phyloP scores from a whole-genome alignment of 1,140 invertebrate species.

The Dinothrombium tinctorium region DNA sequence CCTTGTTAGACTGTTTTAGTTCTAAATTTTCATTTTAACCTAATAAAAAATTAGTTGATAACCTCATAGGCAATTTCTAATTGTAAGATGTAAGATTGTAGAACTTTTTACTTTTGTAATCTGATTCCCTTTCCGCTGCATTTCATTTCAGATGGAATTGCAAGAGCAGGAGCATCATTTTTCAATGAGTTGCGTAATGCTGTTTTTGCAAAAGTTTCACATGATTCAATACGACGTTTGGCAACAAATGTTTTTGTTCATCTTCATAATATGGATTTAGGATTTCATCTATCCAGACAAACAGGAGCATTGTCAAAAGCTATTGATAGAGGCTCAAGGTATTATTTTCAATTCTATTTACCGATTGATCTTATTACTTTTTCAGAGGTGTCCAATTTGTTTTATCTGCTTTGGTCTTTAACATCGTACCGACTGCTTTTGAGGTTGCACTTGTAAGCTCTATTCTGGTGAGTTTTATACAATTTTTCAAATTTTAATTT shows the following conservation, averaged over 20 bases:
- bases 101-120: no score
- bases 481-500: not conserved
- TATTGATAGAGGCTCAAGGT: slow-evolving; percentile 32
- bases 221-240: slow-evolving; percentile 80
- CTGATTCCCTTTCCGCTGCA: no score
- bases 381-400: slow-evolving; percentile 92
- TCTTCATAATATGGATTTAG: slow-evolving; percentile 77
- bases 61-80: no score
- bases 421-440: slow-evolving; percentile 84
- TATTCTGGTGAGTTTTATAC: slow-evolving; percentile 41
- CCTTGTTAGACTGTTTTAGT: no score
- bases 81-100: no score
- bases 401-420: slow-evolving; percentile 85
- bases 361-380: slow-evolving; percentile 34
- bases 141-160: slow-evolving; percentile 59
- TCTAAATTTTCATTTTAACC: no score
- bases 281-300: slow-evolving; percentile 78
- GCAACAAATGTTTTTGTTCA: slow-evolving; percentile 92
- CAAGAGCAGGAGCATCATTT: slow-evolving; percentile 57
- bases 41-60: no score
- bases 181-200: slow-evolving; percentile 94
- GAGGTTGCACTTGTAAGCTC: slow-evolving; percentile 71
- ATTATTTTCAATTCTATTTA: slow-evolving; percentile 4
- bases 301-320: slow-evolving; percentile 68
- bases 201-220: slow-evolving; percentile 93